Percentiles rank a stretch among this genome's conserved stretches.
Evolutionary conservation across 30 jellyfish, hydroid and myxozoan species (phyloP).

Genomic region (Cassiopea xamachana): DNA sequence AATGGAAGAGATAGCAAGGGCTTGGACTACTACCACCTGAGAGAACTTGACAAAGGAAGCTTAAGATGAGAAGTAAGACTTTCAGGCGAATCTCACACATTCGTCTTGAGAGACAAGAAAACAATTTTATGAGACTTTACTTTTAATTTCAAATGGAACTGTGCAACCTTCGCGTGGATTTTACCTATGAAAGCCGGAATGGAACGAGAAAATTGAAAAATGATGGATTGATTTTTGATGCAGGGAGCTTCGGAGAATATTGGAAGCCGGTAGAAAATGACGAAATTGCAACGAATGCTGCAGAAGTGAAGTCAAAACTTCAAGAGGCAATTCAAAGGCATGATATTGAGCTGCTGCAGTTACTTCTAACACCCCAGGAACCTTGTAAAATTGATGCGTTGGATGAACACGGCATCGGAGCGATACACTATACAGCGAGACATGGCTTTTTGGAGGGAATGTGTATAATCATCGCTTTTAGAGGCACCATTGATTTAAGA

Average conservation of each 20-base stretch:
- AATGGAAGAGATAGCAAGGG: too few species aligned
- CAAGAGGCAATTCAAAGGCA: neutral
- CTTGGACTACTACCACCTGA: too few species aligned
- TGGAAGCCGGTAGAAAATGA: neutral
- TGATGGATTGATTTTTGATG: neutral
- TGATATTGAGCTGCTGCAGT: neutral
- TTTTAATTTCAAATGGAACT: neutral
- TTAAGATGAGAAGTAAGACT: too few species aligned
- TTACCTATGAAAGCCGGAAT: neutral
- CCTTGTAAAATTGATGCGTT: neutral
- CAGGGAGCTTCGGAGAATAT: neutral
- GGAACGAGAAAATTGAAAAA: neutral
- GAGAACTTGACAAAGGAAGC: too few species aligned
- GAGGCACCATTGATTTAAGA: neutral
- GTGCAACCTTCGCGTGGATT: neutral
- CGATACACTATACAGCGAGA: constrained; percentile 26
- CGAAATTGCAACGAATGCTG: neutral
- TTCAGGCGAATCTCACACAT: too few species aligned
- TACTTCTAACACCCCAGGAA: neutral
- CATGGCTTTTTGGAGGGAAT: constrained; percentile 1
- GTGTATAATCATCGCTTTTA: neutral
- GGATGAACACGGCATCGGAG: constrained; percentile 10
- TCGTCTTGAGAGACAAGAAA: neutral
- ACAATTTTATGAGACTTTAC: neutral
- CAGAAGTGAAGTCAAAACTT: neutral